Evolutionary conservation across 2,797 vertebrate genomes (phyloP).

Genomic region (Cirrhinus mrigala): DNA sequence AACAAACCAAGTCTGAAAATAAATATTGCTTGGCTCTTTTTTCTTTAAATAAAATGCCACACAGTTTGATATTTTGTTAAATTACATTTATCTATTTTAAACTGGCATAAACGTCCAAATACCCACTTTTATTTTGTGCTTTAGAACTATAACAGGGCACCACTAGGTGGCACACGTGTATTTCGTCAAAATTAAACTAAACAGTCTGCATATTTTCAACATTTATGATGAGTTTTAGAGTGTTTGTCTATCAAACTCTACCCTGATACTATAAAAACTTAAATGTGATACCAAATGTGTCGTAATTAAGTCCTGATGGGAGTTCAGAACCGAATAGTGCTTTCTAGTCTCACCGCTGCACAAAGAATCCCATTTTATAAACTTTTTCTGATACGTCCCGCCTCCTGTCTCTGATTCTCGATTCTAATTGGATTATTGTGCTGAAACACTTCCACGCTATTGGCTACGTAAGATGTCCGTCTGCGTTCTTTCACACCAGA

Average conservation of each 20-base stretch:
- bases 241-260: too few relatives aligned
- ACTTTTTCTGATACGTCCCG: conserved; percentile 21
- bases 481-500: conserved; percentile 35
- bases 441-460: conserved; percentile 3
- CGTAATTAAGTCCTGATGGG: background rate
- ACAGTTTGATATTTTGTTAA: background rate
- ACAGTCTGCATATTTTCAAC: background rate
- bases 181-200: background rate
- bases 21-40: background rate
- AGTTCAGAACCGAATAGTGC: background rate
- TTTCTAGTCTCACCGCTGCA: conserved; percentile 22
- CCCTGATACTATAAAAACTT: background rate
- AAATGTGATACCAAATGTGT: background rate
- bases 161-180: conserved; percentile 33
- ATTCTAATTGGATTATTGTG: conserved; percentile 42
- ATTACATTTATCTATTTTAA: background rate
- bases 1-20: background rate
- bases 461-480: conserved; percentile 44
- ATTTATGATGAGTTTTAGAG: background rate
- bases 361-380: conserved; percentile 56
- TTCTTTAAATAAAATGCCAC: background rate
- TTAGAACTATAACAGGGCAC: background rate
- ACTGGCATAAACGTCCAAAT: background rate
- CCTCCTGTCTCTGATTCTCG: background rate
- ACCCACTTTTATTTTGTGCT: background rate